Base-by-base conservation (phyloP, 2,113 vertebrate species). In the Labeo rohita region DNA sequence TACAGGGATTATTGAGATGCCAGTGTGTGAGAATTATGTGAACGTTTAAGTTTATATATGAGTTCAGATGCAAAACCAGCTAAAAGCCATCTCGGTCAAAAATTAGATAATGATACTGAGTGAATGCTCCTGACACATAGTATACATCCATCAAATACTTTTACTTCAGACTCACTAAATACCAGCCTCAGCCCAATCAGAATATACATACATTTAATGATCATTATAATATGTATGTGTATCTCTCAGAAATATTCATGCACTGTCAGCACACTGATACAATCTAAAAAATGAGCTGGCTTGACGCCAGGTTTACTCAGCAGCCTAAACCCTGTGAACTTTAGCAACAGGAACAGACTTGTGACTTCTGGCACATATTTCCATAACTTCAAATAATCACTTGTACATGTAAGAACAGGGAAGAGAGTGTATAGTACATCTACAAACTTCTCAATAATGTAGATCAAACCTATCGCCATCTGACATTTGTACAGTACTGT, bases 321-420 rank as follows among this genome's bases (percentile, higher is more conserved):
- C 18, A 1, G 8, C 3, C 13, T 81, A 81, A 66, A 81, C 79
- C 15, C 61, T 1, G 12, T 66, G 61, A 81, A 66, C 79, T 50
- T 47, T 11, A 66, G 79, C 49, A 81, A 65, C 79, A 81, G 3
- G 13, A 80, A 43, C 23, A 81, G n/a, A 81, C 13, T 28, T 81
- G 7, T 65, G 43, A 66, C 45, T 10, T 66, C 23, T 66, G 79
- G 43, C 61, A 68, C 16, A 52, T 21, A n/a, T 82, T 68, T 82
- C 63, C 50, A n/a, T 21, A 28, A 47, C 61, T 11, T 66, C 1
- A 63, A 11, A 45, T 65, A 65, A 66, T 49, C 59, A 50, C n/a
- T 16, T 66, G 80, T 63, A 80, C 23, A 47, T 47, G 39, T 74
- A 43, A 45, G 45, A n/a, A 74, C 6, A 43, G 36, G 52, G 10